Conservation (phyloP, 1,140 invertebrate genomes). For the Cataglyphis hispanica region DNA sequence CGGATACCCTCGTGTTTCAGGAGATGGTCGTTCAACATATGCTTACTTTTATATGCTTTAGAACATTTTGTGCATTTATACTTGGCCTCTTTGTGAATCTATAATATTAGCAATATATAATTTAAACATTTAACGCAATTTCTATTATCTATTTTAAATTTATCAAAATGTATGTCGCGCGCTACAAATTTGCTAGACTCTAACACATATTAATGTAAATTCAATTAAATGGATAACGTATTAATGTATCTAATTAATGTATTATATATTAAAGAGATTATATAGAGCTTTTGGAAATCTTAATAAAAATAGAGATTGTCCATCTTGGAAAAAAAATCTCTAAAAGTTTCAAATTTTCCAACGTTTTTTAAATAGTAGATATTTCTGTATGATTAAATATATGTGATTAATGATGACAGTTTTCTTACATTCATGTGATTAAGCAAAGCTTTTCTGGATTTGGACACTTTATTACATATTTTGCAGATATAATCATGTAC, state of each 20-base stretch:
- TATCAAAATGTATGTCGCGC: background rate
- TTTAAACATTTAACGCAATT: background rate
- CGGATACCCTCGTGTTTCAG: constrained; percentile 80
- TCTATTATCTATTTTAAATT: background rate
- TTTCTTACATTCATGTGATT: constrained; percentile 79
- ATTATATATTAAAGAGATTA: background rate
- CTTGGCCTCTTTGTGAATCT: constrained; percentile 78
- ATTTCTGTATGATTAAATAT: too few species aligned
- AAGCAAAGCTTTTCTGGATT: constrained; percentile 77
- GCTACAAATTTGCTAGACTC: too few species aligned
- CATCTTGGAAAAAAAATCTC: background rate
- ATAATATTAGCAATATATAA: constrained; percentile 10
- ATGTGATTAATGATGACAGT: background rate
- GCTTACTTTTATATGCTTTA: constrained; percentile 79
- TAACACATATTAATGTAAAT: too few species aligned
- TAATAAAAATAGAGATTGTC: too few species aligned
- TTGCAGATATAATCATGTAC: constrained; percentile 75
- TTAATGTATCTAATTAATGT: background rate
- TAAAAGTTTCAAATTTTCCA: background rate
- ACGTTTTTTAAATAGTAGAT: too few species aligned
- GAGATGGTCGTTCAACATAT: constrained; percentile 80
- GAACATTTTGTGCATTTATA: constrained; percentile 77
- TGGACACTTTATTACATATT: constrained; percentile 73
- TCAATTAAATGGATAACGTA: too few species aligned
- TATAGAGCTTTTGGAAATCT: background rate